Base-by-base conservation (phyloP, 2,888 invertebrate species). In the Tiliacea citrago region DNA sequence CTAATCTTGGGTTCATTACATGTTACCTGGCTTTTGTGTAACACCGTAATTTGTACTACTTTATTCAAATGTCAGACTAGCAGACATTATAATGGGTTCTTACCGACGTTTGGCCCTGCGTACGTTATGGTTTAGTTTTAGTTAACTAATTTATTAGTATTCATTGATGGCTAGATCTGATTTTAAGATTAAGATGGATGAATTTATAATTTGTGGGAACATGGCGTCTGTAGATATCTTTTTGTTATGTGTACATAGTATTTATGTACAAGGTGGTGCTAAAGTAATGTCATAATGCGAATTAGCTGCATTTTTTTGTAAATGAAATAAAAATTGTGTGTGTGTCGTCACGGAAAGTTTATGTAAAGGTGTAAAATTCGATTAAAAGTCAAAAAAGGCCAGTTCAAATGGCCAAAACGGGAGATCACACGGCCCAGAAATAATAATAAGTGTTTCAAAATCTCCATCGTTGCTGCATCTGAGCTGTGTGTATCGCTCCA, bases 21-120 rank as follows among this genome's bases (percentile, higher is more conserved):
- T 67, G 78, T 85, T 86, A 77, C 79, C 80, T 60, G 72, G 79
- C 76, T 75, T 83, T 83, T 78, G 75, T 84, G 73, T 78, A 81
- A 83, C 68, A 53, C 80, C 73, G 77, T 88, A 89, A 91, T 91
- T 91, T 91, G 91, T 92, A 88, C 82, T 81, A 86, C 86, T 88
- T 86, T 91, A 91, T 92, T 89, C 89, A 92, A 91, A 92, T 90
- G 91, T 91, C 90, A 85, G 61, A 73, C 69, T 72, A 80, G 77
- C 69, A 78, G 90, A 89, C 89, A 86, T 73, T 84, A 88, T 89
- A 91, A 92, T 91, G 82, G 88, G 80, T 69, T 73, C 68, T 65
- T 79, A 85, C 71, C 82, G 88, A 88, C 89, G 78, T 83, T 82
- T 77, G 76, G 63, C 73, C 73, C 75, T 62, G 63, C 57, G 63